These are phyloP conservation scores for Shargacucullia verbasci DNA, from an alignment of 2,888 invertebrate species.

Conservation along the genomic window DNA sequence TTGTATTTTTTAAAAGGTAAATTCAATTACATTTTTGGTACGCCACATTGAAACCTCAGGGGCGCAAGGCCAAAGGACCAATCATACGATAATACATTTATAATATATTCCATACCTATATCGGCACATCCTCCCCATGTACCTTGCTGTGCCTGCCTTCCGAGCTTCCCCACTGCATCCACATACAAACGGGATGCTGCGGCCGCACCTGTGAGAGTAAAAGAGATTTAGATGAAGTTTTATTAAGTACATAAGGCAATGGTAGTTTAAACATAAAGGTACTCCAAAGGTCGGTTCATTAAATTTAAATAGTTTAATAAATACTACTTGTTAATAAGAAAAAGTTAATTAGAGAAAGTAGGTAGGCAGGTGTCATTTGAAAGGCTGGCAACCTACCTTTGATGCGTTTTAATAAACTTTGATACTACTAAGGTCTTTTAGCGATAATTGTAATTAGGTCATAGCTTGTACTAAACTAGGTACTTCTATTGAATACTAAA, in stretches of 20 bases:
- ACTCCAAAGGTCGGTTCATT: slow-evolving; percentile 6
- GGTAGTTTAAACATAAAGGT: not conserved
- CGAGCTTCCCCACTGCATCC: slow-evolving; percentile 96
- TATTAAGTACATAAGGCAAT: too few species aligned
- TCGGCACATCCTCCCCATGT: slow-evolving; percentile 96
- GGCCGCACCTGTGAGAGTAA: slow-evolving; percentile 93
- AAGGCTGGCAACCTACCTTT: not conserved
- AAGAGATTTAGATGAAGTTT: slow-evolving; percentile 21
- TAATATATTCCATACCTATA: slow-evolving; percentile 91
- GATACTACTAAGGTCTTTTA: not conserved
- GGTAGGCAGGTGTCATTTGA: too few species aligned
- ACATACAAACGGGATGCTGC: slow-evolving; percentile 96
- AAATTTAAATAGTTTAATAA: slow-evolving; percentile 38
- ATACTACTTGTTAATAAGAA: too few species aligned
- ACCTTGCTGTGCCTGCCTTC: slow-evolving; percentile 96
- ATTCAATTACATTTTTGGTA: too few species aligned
- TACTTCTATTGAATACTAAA: too few species aligned
- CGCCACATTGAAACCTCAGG: too few species aligned
- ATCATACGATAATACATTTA: slow-evolving; percentile 22
- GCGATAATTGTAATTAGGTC: too few species aligned
- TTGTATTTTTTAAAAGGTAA: too few species aligned
- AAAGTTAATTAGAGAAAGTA: too few species aligned
- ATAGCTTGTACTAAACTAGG: too few species aligned
- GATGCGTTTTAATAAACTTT: not conserved
- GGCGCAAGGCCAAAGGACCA: not conserved